Evolutionary conservation across 2,888 invertebrate species (phyloP).

Genomic region (Plagiodera versicolora): DNA sequence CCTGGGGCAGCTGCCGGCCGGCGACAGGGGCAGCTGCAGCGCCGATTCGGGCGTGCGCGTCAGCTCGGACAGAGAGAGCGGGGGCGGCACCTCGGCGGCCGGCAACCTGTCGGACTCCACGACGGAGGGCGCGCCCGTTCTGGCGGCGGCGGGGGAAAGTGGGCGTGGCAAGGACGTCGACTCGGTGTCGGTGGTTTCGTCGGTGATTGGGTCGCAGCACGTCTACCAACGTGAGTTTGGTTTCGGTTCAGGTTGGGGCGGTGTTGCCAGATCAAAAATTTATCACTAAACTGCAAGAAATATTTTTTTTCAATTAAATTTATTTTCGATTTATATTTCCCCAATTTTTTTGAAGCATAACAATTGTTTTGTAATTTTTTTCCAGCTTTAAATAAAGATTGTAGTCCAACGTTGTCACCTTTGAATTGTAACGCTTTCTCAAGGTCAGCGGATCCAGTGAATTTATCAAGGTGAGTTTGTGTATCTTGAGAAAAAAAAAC

Average conservation of each 20-base stretch:
- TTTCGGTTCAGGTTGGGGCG: neutral
- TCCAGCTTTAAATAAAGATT: slow-evolving; percentile 78
- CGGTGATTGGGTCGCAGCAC: slow-evolving; percentile 60
- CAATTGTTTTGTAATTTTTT: too few relatives aligned
- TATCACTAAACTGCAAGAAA: too few relatives aligned
- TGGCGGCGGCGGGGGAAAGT: slow-evolving; percentile 62
- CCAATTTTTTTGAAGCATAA: too few relatives aligned
- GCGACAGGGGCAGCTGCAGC: slow-evolving; percentile 81
- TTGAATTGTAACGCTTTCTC: slow-evolving; percentile 76
- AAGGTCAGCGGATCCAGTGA: slow-evolving; percentile 71
- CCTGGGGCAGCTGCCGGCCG: slow-evolving; percentile 54
- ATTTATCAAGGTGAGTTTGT: slow-evolving; percentile 65
- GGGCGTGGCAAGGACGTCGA: slow-evolving; percentile 71
- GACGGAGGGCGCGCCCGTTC: slow-evolving; percentile 70
- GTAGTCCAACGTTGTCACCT: slow-evolving; percentile 82
- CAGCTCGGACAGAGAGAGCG: slow-evolving; percentile 79
- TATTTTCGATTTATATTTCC: too few relatives aligned
- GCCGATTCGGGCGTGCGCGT: slow-evolving; percentile 85
- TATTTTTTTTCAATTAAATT: too few relatives aligned
- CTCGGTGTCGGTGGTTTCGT: slow-evolving; percentile 71
- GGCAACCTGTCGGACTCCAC: slow-evolving; percentile 81
- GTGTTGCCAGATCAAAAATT: slow-evolving; percentile 12
- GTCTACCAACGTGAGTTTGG: slow-evolving; percentile 68
- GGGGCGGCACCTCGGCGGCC: slow-evolving; percentile 75
- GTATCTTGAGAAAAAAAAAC: too few relatives aligned